Evolutionary conservation across 2,888 invertebrate genomes (phyloP), one percentile per base, ranked within the genome.

Genomic region (Plutella xylostella): DNA sequence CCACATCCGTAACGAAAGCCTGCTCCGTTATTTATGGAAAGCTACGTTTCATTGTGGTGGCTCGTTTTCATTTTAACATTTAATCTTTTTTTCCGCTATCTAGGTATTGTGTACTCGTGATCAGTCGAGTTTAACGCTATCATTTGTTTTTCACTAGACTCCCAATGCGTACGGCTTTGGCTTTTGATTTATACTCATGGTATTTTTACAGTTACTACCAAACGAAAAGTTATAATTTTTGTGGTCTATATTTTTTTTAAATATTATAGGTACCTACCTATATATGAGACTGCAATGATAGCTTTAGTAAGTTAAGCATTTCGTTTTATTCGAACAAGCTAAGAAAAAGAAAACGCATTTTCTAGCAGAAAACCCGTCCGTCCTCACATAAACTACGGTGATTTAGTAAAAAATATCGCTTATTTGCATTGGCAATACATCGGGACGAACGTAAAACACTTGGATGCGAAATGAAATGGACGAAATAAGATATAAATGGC

Each of bases 11-110:
- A 70, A 70, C 69, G 72, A 77, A 75, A 74, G 74, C 73, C 70
- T 75, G 72, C 72, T 74, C 63, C 60, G 74, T 82, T 80, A 77
- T 82, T 80, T 78, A 80, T 78, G 76, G 67, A 69, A 70, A 75
- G 68, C 75, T 66, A 70, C 69, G 73, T 75, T 78, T 75, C 76
- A 76, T 80, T 78, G 73, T 79, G 77, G 72, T 71, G 77, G 77
- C 75, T 66, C 67, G 68, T 72, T 74, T 76, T 71, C 69, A 75
- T 78, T 79, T 75, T 65, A 68, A 67, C 71, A 69, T 69, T 75
- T 69, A 74, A 67, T 73, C 67, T 73, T 72, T 61, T 58, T 72
- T 71, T 65, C 68, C n/a, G n/a, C n/a, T n/a, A n/a, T n/a, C n/a
- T n/a, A n/a, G n/a, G n/a, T n/a, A n/a, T n/a, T n/a, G n/a, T n/a